Conservation (phyloP, 2,797 vertebrate genomes). For the Gobio occitaniae region DNA sequence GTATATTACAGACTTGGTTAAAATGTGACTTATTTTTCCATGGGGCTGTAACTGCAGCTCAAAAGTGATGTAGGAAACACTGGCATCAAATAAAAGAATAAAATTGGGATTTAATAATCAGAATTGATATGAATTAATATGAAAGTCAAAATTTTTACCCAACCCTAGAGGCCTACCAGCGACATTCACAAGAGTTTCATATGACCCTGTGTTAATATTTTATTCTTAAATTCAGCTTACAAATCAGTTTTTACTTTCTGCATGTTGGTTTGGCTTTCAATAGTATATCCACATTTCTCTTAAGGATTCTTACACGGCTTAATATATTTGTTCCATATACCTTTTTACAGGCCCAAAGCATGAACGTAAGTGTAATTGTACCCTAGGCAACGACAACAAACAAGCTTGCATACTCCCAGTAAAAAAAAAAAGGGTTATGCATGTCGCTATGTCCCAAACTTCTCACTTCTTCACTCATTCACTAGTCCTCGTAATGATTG, state of each 20-base stretch:
- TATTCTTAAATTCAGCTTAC: not conserved
- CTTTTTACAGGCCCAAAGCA: not conserved
- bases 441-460: not conserved
- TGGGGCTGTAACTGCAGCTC: not conserved
- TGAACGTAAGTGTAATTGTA: not conserved
- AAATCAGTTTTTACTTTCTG: not conserved
- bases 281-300: not conserved
- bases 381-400: constrained; percentile 9
- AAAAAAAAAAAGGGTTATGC: not conserved
- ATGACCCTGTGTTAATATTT: not conserved
- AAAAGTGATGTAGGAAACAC: not conserved
- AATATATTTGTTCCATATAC: constrained; percentile 1
- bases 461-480: not conserved
- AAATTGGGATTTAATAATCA: not conserved
- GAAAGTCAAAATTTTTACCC: not conserved
- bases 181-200: not conserved
- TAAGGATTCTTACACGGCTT: not conserved
- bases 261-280: not conserved
- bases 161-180: not conserved
- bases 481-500: not conserved
- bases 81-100: not conserved
- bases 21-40: not conserved
- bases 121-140: not conserved
- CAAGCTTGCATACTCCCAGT: not conserved
- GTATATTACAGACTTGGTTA: not conserved